phyloP scores from a whole-genome alignment of 1,140 invertebrate species.

The Bombus consobrinus region DNA sequence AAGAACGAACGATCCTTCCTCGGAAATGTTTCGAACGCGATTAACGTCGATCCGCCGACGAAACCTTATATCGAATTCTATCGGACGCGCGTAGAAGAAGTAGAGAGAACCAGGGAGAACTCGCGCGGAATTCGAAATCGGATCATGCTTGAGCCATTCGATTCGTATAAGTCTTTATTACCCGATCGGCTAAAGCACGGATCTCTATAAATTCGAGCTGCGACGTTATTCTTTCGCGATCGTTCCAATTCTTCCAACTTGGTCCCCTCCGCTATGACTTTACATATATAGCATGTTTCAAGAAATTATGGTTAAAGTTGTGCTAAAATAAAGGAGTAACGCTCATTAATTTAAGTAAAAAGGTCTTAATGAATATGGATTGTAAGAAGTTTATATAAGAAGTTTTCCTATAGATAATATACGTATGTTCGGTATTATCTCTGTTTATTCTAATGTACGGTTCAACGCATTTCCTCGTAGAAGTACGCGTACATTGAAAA shows the following conservation, averaged over 20 bases:
- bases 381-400: no score
- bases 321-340: no score
- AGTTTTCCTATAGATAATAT: no score
- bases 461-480: no score
- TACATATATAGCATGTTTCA: neutral
- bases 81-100: neutral
- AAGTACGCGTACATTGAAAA: no score
- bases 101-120: neutral
- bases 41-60: constrained; percentile 21
- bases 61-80: constrained; percentile 33
- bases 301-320: neutral
- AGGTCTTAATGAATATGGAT: no score
- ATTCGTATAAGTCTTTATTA: constrained; percentile 33
- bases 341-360: no score
- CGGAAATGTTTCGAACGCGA: constrained; percentile 15
- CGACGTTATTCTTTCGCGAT: neutral
- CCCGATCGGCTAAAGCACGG: neutral
- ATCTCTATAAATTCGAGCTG: constrained; percentile 2
- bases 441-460: no score
- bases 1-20: neutral
- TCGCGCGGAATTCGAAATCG: constrained; percentile 24
- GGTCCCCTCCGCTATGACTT: neutral
- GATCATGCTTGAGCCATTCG: constrained; percentile 3
- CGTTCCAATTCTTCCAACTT: neutral
- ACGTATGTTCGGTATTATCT: no score